Evolutionary conservation across 2,888 invertebrate genomes (phyloP), one percentile per base, ranked within the genome.

Genomic region (Heterodera filipjevi): DNA sequence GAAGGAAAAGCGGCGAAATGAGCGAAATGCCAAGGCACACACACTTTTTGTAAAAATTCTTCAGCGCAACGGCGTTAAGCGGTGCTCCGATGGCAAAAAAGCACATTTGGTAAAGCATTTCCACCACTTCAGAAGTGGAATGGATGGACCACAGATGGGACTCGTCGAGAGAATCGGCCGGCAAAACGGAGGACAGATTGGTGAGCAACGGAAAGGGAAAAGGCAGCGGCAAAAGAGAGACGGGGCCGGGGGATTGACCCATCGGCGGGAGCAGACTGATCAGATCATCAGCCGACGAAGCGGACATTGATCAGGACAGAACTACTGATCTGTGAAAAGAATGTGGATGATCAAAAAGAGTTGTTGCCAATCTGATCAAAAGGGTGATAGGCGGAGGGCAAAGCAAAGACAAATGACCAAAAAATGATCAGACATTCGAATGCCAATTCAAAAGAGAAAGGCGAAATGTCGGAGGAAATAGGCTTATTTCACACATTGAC

Each of bases 71-170:
- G 71, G 84, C 79, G 72, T 87, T 87, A 39, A 87, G 81, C 33
- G 87, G 87, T 5, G 84, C 84, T 14, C 87, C 87, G 53, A 87
- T 80, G 32, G 82, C 71, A 76, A 87, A 87, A 73, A 87, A 86
- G n/a, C 81, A 78, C 78, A 87, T 79, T 77, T 87, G 87, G 77
- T 87, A 87, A 80, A 84, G 81, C 83, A 87, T 86, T 71, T 87
- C 87, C 39, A 86, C 85, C 27, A 83, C 77, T 74, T 86, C 86
- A 6, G 86, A 85, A 14, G 84, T 85, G 53, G 79, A 77, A 66
- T 79, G 77, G 19, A 71, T 44, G 30, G 75, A 75, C 75, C 75
- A 75, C 33, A 78, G 30, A 39, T 77, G 70, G 53, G 66, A 77
- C 53, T 77, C 70, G n/a, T 77, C 70, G 32, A 71, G 35, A 22